Evolutionary conservation across 2,888 invertebrate species (phyloP), one percentile per base, ranked within the genome.

Genomic region (Aleiodes testaceus): DNA sequence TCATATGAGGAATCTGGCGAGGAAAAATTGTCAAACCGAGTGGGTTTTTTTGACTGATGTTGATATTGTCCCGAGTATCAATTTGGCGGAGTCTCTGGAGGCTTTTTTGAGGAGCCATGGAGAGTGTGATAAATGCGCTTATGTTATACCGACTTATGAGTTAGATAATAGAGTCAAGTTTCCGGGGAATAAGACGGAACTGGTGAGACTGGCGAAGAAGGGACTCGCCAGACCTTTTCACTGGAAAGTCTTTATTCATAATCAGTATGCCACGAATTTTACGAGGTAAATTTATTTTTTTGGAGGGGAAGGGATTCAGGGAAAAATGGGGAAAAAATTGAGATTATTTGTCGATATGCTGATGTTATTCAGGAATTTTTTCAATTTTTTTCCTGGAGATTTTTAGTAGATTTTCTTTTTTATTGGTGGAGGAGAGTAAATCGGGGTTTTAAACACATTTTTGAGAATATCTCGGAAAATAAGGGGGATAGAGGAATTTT

Each of bases 261-360:
- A 97, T 86, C 97, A 97, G 87, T 96, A 92, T 82, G 96, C 97
- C 5, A 97, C 96, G 0, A 97, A 97, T 88, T 96, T 96, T 87
- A 92, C 95, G 47, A 12, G 7, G 18, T 36, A 6, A 64, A 11
- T 47, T 45, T 5, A n/a, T 22, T 47, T 22, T 12, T 22, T 47
- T n/a, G n/a, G 0, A 6, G n/a, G 12, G 22, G 26, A 26, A 26
- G 26, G 1, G 5, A 26, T 26, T 26, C 26, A 14, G 4, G 16
- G 20, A 7, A 64, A 11, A 26, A 26, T 26, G 1, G 3, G 1
- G 26, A 2, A 26, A 26, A 26, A 26, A 26, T 26, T 26, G 26
- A 26, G 26, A 26, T 5, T 3, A 26, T 2, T 1, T 5, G 1
- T n/a, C 3, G 26, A 26, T 5, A 2, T 26, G 0, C 3, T 26